phyloP scores from a whole-genome alignment of 2,797 vertebrate species.

The Holocentrus rufus region DNA sequence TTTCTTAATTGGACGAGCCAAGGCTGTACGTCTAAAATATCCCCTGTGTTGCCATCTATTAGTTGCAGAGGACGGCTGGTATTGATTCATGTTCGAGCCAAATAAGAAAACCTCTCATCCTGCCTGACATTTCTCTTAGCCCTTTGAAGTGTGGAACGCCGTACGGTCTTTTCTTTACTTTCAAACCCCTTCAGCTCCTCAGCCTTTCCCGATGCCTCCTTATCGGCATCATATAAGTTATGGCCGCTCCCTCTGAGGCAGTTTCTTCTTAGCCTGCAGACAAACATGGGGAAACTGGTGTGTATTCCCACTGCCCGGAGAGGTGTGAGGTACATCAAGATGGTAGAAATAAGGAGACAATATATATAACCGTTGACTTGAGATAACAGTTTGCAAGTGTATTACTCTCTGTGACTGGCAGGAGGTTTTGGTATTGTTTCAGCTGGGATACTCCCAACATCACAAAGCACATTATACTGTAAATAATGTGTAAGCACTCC shows the following conservation, averaged over 20 bases:
- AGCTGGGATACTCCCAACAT: slow-evolving; percentile 14
- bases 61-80: slow-evolving; percentile 19
- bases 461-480: slow-evolving; percentile 29
- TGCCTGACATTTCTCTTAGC: slow-evolving; percentile 42
- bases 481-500: slow-evolving; percentile 28
- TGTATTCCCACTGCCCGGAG: slow-evolving; percentile 24
- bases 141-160: slow-evolving; percentile 65
- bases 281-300: slow-evolving; percentile 22
- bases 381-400: slow-evolving; percentile 2
- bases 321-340: slow-evolving; percentile 15
- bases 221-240: slow-evolving; percentile 41
- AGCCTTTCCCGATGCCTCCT: slow-evolving; percentile 15
- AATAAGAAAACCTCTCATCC: slow-evolving; percentile 38
- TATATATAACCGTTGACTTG: background rate
- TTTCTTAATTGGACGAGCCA: slow-evolving; percentile 2
- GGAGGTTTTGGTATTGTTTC: slow-evolving; percentile 22
- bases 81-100: slow-evolving; percentile 57
- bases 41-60: slow-evolving; percentile 38
- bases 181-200: slow-evolving; percentile 51
- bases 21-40: slow-evolving; percentile 21
- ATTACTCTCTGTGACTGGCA: slow-evolving; percentile 9
- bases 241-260: slow-evolving; percentile 14
- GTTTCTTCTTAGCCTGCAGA: slow-evolving; percentile 31
- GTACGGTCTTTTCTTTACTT: slow-evolving; percentile 56
- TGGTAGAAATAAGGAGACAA: slow-evolving; percentile 1